These are phyloP conservation scores for Potorous gilbertii DNA, from an alignment of 2,797 vertebrate genomes.

Conservation along the genomic window DNA sequence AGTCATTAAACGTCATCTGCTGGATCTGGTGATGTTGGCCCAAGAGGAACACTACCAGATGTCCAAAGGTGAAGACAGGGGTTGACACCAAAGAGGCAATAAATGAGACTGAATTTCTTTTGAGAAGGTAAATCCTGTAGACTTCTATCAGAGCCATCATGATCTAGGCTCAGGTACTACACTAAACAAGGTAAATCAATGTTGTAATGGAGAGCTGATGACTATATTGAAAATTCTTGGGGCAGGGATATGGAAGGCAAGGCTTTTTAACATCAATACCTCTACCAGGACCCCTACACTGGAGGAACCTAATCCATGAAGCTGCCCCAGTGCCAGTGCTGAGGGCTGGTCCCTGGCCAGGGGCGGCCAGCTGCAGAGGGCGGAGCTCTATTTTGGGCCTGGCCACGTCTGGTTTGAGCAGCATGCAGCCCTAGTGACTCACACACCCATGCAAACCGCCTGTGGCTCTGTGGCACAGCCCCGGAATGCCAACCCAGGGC, in stretches of 20 bases:
- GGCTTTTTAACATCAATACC: conserved; percentile 40
- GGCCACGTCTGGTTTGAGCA: conserved; percentile 84
- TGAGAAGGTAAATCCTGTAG: conserved; percentile 58
- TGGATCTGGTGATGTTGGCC: conserved; percentile 17
- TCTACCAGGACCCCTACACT: conserved; percentile 14
- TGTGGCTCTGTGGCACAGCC: conserved; percentile 79
- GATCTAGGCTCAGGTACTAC: conserved; percentile 30
- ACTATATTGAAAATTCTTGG: not conserved
- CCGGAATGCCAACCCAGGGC: conserved; percentile 73
- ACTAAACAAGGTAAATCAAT: conserved; percentile 6
- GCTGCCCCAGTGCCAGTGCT: conserved; percentile 61
- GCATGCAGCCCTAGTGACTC: conserved; percentile 83
- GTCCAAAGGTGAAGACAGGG: conserved; percentile 41
- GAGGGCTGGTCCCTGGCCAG: conserved; percentile 66
- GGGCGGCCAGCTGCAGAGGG: conserved; percentile 76
- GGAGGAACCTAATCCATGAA: conserved; percentile 29
- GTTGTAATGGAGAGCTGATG: not conserved
- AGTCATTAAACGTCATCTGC: conserved; percentile 21
- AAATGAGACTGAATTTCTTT: conserved; percentile 40
- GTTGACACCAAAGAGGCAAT: conserved; percentile 47
- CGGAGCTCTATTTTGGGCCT: conserved; percentile 80
- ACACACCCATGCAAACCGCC: conserved; percentile 83
- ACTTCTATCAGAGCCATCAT: conserved; percentile 8
- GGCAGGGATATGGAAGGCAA: conserved; percentile 35
- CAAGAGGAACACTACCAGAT: conserved; percentile 38